Percentiles rank a stretch among this genome's conserved stretches.
Evolutionary conservation across 2,797 vertebrate species (phyloP).

Genomic region (Glyptemys insculpta): DNA sequence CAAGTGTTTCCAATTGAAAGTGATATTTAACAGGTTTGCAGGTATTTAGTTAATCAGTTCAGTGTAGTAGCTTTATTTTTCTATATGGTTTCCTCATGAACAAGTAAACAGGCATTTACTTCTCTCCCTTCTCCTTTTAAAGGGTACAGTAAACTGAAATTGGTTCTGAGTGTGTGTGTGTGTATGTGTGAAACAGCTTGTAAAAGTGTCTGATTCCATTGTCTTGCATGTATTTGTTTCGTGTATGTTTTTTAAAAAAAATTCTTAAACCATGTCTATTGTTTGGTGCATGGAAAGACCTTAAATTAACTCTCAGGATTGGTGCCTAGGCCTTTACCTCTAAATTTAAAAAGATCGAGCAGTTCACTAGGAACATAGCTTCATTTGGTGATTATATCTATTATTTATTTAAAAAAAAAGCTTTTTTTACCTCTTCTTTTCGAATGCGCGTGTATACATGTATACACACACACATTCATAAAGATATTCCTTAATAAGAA

Average conservation of each 20-base stretch:
- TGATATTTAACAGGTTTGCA: background rate
- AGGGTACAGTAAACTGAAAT: background rate
- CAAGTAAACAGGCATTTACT: background rate
- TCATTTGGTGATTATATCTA: background rate
- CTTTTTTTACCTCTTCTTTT: background rate
- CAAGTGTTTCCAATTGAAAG: background rate
- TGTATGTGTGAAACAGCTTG: background rate
- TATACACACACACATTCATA: background rate
- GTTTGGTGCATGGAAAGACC: background rate
- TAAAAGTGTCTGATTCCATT: background rate
- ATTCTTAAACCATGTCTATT: background rate
- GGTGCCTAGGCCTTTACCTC: background rate
- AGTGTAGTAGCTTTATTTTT: fast-evolving
- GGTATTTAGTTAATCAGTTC: background rate
- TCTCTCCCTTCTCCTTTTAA: background rate
- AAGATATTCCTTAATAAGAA: background rate
- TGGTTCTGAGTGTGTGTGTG: background rate
- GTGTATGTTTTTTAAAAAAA: background rate
- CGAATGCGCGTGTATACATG: background rate
- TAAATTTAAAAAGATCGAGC: background rate
- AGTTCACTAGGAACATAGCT: background rate
- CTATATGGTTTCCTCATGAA: background rate
- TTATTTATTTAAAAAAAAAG: fast-evolving
- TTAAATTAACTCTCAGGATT: background rate
- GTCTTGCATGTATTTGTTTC: background rate